Percentiles rank a stretch among this genome's conserved stretches.
Evolutionary conservation across 2,113 vertebrate genomes (phyloP).

Genomic region (Hemibates koningsi): DNA sequence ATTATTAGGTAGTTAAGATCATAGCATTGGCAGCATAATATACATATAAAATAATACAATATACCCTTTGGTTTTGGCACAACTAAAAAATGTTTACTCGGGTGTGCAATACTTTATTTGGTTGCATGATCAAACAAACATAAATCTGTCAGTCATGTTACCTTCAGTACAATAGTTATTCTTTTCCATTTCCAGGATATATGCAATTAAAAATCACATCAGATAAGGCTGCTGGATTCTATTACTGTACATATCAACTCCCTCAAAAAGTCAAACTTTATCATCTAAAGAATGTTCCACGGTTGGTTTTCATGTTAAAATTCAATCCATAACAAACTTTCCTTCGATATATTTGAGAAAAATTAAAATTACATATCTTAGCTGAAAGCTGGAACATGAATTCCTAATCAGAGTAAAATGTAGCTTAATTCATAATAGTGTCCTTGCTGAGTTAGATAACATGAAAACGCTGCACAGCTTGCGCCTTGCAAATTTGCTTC

Average conservation of each 20-base stretch:
- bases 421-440: constrained; percentile 29
- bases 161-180: neutral
- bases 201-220: constrained; percentile 14
- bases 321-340: constrained; percentile 11
- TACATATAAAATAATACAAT: neutral
- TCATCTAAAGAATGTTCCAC: constrained; percentile 20
- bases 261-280: neutral
- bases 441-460: constrained; percentile 30
- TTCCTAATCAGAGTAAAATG: constrained; percentile 47
- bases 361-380: constrained; percentile 54
- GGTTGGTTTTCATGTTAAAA: constrained; percentile 27
- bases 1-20: neutral
- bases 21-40: neutral
- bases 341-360: constrained; percentile 34
- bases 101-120: constrained; percentile 1
- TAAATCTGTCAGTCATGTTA: constrained; percentile 10
- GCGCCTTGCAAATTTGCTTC: constrained; percentile 5
- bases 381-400: constrained; percentile 9
- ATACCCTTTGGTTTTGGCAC: neutral
- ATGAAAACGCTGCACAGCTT: constrained; percentile 8
- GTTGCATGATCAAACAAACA: constrained; percentile 6
- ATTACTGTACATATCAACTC: neutral
- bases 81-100: neutral
- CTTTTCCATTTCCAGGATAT: neutral
- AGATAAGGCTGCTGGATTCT: neutral